Evolutionary conservation across 2,113 vertebrate species (phyloP).

Genomic region (Ceyx margarethae): DNA sequence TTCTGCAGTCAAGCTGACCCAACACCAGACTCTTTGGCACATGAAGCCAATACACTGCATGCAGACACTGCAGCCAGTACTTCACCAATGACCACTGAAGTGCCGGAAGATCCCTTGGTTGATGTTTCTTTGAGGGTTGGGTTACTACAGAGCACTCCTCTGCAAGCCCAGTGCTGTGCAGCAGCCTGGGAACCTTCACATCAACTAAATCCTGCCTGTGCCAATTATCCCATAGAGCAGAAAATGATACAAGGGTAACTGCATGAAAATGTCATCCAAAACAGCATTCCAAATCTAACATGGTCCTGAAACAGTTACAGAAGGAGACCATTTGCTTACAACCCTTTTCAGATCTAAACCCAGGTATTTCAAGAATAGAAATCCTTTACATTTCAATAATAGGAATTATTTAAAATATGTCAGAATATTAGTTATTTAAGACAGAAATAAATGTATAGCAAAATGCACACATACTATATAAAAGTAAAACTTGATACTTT

Average conservation of each 20-base stretch:
- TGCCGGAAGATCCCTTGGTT: neutral
- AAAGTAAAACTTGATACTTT: neutral
- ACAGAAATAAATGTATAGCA: neutral
- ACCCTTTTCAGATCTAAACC: neutral
- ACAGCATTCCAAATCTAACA: neutral
- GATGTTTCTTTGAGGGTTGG: neutral
- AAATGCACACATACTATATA: neutral
- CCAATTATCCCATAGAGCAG: neutral
- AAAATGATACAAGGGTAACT: neutral
- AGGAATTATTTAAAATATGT: neutral
- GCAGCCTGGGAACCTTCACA: neutral
- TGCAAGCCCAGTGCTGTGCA: neutral
- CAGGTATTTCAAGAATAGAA: neutral
- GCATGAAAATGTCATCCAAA: neutral
- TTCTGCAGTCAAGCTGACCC: neutral
- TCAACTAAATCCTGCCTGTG: neutral
- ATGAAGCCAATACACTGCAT: neutral
- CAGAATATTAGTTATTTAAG: neutral
- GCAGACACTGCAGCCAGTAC: neutral
- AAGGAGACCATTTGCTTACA: neutral
- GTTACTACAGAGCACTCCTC: neutral
- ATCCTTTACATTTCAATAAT: neutral
- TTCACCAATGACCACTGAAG: neutral
- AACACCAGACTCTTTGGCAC: neutral
- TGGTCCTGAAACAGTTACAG: neutral